Conservation (phyloP, 1,140 invertebrate species). For the Drosophila pachea region DNA sequence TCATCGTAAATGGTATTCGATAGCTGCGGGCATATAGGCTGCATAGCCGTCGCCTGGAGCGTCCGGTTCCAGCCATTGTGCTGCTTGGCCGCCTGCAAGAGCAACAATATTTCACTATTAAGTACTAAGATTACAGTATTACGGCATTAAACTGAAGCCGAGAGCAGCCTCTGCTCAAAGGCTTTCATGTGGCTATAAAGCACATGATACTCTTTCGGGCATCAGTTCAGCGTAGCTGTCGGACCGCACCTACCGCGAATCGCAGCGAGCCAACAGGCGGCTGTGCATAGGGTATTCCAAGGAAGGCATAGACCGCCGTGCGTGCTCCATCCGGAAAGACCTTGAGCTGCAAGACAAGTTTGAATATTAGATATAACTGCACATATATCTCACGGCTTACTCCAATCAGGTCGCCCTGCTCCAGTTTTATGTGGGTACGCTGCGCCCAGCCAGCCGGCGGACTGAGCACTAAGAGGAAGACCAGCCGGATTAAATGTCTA, state of each 20-base stretch:
- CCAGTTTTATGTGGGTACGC: conserved; percentile 68
- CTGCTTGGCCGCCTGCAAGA: conserved; percentile 78
- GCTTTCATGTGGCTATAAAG: too few species aligned
- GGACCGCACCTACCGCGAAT: conserved; percentile 81
- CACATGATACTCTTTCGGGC: too few species aligned
- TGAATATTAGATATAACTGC: neutral
- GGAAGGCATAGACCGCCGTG: conserved; percentile 81
- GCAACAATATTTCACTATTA: neutral
- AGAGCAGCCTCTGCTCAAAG: too few species aligned
- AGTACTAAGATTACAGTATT: too few species aligned
- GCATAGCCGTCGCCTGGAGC: conserved; percentile 79
- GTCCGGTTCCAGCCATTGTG: conserved; percentile 80
- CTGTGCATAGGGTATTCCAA: conserved; percentile 85
- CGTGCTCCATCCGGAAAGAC: conserved; percentile 79
- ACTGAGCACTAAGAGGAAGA: conserved; percentile 12
- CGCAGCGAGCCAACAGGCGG: conserved; percentile 82
- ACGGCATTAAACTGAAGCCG: too few species aligned
- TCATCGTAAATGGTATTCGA: conserved; percentile 76
- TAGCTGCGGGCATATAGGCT: conserved; percentile 80
- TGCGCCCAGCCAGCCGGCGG: conserved; percentile 27
- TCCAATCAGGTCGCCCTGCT: conserved; percentile 68
- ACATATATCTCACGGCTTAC: conserved; percentile 30
- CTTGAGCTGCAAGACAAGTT: conserved; percentile 70
- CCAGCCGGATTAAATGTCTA: conserved; percentile 8
- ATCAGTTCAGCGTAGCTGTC: too few species aligned